phyloP scores from a whole-genome alignment of 2,113 vertebrate genomes.

The Malaclemys terrapin region DNA sequence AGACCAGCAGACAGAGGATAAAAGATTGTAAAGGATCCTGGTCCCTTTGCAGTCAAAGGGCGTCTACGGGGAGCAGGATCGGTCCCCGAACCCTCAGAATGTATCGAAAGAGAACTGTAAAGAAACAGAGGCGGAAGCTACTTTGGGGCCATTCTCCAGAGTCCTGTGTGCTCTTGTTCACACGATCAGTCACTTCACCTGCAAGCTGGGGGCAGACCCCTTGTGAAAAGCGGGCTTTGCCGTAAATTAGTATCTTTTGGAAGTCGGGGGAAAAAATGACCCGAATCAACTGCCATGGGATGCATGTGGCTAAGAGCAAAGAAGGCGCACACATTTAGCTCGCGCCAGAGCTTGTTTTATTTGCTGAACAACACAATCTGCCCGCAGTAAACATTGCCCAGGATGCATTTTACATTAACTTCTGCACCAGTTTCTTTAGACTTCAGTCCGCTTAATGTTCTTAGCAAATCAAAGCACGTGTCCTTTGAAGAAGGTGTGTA shows the following conservation, averaged over 20 bases:
- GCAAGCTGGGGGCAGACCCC: neutral
- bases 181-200: neutral
- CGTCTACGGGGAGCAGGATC: neutral
- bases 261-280: neutral
- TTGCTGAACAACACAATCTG: constrained; percentile 52
- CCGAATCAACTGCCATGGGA: neutral
- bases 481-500: constrained; percentile 96
- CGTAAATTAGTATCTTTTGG: constrained; percentile 12
- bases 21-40: neutral
- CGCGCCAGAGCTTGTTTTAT: constrained; percentile 30
- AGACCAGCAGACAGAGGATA: neutral
- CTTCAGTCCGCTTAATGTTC: constrained; percentile 80
- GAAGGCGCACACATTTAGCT: neutral
- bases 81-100: neutral
- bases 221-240: neutral
- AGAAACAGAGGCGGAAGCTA: neutral
- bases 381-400: constrained; percentile 54
- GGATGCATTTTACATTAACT: constrained; percentile 76
- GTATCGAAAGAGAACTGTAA: neutral
- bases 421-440: constrained; percentile 82
- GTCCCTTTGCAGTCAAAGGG: neutral
- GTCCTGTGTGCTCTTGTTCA: fast-evolving
- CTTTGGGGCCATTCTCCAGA: fast-evolving
- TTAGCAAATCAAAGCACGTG: constrained; percentile 87
- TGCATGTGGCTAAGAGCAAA: neutral